Percentiles rank a stretch among this genome's conserved stretches.
phyloP scores from a whole-genome alignment of 1,140 invertebrate species.

The Lucilia sericata region DNA sequence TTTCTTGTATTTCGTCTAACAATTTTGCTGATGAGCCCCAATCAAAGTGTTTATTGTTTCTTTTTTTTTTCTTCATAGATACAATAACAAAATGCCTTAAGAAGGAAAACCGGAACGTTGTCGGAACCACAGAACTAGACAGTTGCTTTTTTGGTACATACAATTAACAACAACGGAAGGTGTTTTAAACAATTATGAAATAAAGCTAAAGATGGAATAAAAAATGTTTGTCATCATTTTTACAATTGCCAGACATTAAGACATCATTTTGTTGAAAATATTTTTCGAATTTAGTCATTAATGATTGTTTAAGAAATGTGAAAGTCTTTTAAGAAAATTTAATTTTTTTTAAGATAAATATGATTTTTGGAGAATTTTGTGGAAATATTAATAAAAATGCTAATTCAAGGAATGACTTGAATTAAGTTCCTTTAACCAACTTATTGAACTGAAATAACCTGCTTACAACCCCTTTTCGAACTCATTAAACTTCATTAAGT shows the following conservation, averaged over 20 bases:
- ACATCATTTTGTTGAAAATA: background rate
- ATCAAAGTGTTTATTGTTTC: background rate
- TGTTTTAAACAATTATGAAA: background rate
- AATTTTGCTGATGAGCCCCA: background rate
- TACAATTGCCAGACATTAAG: background rate
- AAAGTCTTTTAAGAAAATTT: background rate
- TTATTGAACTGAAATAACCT: background rate
- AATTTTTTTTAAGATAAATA: background rate
- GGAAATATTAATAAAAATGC: no score
- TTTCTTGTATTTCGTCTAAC: no score
- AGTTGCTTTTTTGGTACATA: background rate
- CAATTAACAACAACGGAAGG: conserved; percentile 1
- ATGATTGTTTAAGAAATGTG: background rate
- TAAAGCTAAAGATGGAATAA: no score
- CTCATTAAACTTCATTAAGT: background rate
- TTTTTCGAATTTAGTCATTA: background rate
- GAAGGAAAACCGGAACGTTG: background rate
- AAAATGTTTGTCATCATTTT: background rate
- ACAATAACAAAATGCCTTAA: background rate
- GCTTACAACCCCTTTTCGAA: background rate
- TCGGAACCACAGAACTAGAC: background rate
- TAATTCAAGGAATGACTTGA: no score
- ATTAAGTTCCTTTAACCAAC: no score
- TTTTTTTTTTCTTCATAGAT: background rate
- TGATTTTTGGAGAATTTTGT: no score